phyloP scores from a whole-genome alignment of 2,888 invertebrate species.

The Philaethria dido region DNA sequence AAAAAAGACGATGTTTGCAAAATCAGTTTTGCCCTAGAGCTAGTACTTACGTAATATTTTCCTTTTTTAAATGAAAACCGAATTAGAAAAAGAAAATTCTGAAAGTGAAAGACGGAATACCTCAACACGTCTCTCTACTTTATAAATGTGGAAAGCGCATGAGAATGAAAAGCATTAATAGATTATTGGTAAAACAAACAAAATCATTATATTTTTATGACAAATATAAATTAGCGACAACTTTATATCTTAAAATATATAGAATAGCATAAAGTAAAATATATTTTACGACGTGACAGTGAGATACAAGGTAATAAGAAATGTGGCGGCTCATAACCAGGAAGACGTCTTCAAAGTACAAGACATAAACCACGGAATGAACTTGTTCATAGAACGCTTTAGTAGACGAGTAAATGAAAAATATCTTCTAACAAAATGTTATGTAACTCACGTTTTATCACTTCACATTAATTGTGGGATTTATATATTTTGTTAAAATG shows the following conservation, averaged over 20 bases:
- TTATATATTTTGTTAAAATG: background rate
- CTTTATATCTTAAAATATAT: background rate
- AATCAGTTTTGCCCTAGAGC: too few species aligned
- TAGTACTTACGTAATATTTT: too few species aligned
- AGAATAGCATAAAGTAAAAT: slow-evolving; percentile 16
- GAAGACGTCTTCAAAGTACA: slow-evolving; percentile 5
- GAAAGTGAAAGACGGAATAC: too few species aligned
- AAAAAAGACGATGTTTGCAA: too few species aligned
- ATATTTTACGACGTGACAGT: slow-evolving; percentile 16
- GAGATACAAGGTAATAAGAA: slow-evolving; percentile 19
- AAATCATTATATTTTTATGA: background rate
- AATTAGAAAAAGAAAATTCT: too few species aligned
- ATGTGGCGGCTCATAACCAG: slow-evolving; percentile 19
- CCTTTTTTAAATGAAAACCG: too few species aligned
- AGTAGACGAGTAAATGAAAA: slow-evolving; percentile 5
- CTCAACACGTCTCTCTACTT: too few species aligned
- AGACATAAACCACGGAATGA: slow-evolving; percentile 17
- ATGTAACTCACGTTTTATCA: slow-evolving; percentile 1
- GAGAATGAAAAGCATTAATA: too few species aligned
- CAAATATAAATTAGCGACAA: background rate
- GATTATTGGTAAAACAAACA: background rate
- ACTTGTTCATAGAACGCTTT: slow-evolving; percentile 11
- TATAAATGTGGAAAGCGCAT: too few species aligned
- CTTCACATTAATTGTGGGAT: background rate
- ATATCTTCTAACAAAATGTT: slow-evolving; percentile 2